Conservation (phyloP, 2,113 vertebrate species). For the Poeciliopsis turrubarensis region DNA sequence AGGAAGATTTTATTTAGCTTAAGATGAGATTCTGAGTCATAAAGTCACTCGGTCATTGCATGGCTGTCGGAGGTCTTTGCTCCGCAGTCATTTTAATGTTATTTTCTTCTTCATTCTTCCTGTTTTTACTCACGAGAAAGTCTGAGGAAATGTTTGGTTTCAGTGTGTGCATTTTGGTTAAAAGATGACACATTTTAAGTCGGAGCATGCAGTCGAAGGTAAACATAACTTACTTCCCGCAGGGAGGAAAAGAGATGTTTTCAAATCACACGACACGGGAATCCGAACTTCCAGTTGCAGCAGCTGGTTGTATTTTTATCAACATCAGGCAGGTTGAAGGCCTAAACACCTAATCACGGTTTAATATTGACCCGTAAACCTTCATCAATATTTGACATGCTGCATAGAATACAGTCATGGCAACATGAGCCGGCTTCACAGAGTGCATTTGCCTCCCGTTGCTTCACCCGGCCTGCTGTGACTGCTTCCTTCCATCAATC, state of each 20-base stretch:
- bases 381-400: conserved; percentile 23
- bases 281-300: background rate
- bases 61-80: background rate
- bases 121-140: too few relatives aligned
- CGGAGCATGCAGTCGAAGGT: background rate
- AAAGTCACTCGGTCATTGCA: background rate
- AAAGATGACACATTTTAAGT: background rate
- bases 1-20: background rate
- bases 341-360: conserved; percentile 41
- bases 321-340: conserved; percentile 36
- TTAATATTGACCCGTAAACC: conserved; percentile 14
- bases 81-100: too few relatives aligned
- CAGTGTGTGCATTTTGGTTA: background rate
- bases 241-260: background rate
- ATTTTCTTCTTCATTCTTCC: background rate
- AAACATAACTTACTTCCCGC: background rate
- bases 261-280: conserved; percentile 10
- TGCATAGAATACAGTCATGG: conserved; percentile 40
- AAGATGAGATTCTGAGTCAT: background rate
- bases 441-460: conserved; percentile 56
- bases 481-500: conserved; percentile 61
- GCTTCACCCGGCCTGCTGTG: conserved; percentile 50
- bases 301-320: conserved; percentile 23
- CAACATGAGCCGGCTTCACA: conserved; percentile 48
- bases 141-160: background rate